Percentiles rank a stretch among this genome's conserved stretches.
phyloP scores from a whole-genome alignment of 2,888 invertebrate species.

The Ennomos erosarius region DNA sequence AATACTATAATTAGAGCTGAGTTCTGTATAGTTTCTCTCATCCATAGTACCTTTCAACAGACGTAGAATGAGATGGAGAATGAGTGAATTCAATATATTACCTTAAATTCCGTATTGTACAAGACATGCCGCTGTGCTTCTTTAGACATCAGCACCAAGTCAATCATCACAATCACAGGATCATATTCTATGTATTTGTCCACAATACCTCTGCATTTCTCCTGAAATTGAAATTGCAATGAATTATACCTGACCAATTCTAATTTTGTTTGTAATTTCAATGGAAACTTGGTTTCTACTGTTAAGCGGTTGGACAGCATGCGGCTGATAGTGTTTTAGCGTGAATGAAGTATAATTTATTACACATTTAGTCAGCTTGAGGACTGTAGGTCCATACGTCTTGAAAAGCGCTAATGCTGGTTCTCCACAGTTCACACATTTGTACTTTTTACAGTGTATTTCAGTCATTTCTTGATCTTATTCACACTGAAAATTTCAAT shows the following conservation, averaged over 20 bases:
- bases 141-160: constrained; percentile 91
- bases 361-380: constrained; percentile 92
- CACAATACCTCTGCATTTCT: constrained; percentile 89
- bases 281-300: too few species aligned
- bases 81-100: constrained; percentile 53
- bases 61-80: too few species aligned
- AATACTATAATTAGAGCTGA: too few species aligned
- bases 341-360: constrained; percentile 54
- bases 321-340: too few species aligned
- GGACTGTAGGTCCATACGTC: constrained; percentile 88
- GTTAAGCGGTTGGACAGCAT: too few species aligned
- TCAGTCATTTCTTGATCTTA: constrained; percentile 43
- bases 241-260: too few species aligned
- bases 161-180: constrained; percentile 93
- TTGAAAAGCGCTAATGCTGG: constrained; percentile 87
- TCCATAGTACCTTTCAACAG: too few species aligned
- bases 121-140: constrained; percentile 94
- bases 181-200: constrained; percentile 98
- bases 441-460: constrained; percentile 48
- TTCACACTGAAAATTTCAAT: too few species aligned
- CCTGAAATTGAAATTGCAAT: constrained; percentile 80
- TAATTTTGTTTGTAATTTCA: too few species aligned
- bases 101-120: constrained; percentile 92
- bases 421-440: constrained; percentile 90
- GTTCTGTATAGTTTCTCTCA: too few species aligned